Evolutionary conservation across 2,113 vertebrate species (phyloP).

Genomic region (Ceyx cyanopectus): DNA sequence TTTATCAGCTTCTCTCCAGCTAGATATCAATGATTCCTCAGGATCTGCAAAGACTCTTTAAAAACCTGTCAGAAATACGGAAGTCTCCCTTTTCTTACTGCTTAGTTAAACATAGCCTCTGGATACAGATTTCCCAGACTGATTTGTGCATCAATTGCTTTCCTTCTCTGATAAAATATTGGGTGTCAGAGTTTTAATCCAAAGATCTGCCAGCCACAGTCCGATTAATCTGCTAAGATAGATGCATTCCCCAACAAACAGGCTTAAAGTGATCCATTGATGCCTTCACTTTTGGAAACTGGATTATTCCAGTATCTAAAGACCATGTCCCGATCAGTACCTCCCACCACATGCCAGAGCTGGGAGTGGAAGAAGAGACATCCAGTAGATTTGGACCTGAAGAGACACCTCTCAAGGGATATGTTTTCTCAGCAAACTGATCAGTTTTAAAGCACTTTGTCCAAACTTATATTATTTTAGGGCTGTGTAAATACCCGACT

Average conservation of each 20-base stretch:
- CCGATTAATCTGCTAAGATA: constrained; percentile 24
- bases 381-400: neutral
- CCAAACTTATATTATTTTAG: neutral
- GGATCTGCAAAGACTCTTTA: constrained; percentile 45
- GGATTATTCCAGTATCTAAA: neutral
- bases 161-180: constrained; percentile 40
- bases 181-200: constrained; percentile 40
- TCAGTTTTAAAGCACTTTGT: neutral
- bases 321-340: neutral
- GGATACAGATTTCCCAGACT: constrained; percentile 6
- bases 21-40: neutral
- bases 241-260: neutral
- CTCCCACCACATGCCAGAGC: neutral
- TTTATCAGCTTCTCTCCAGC: neutral
- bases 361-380: neutral
- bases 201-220: constrained; percentile 8
- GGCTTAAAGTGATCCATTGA: neutral
- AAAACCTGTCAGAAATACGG: constrained; percentile 6
- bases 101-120: constrained; percentile 46
- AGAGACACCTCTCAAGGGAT: neutral
- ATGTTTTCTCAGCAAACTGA: neutral
- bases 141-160: constrained; percentile 28
- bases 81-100: constrained; percentile 11
- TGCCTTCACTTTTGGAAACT: neutral
- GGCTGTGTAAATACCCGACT: neutral